Conservation (phyloP, 2,113 vertebrate genomes). For the Asarcornis scutulata region DNA sequence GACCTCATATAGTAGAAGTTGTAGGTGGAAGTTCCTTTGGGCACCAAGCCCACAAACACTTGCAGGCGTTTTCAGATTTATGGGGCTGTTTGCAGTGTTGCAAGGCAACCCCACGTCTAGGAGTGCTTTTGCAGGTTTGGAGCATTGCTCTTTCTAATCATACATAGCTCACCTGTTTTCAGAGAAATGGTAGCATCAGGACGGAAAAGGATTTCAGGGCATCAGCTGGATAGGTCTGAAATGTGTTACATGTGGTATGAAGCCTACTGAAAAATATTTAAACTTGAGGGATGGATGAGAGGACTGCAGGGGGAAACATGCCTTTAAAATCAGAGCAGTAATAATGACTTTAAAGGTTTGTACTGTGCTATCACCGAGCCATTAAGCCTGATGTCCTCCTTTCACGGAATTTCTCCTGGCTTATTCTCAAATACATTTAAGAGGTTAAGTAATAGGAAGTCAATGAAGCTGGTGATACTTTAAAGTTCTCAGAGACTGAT, state of each 20-base stretch:
- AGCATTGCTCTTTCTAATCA: background rate
- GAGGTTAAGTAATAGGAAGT: background rate
- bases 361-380: background rate
- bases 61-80: background rate
- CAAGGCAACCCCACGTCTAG: background rate
- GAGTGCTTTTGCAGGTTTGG: background rate
- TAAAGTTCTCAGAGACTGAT: background rate
- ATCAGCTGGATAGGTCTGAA: background rate
- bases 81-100: background rate
- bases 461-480: constrained; percentile 13
- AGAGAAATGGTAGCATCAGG: background rate
- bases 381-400: constrained; percentile 1
- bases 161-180: background rate
- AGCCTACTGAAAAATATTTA: constrained; percentile 9
- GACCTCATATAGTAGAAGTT: background rate
- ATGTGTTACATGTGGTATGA: background rate
- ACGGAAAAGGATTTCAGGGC: background rate
- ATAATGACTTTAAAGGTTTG: constrained; percentile 4
- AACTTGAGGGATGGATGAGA: background rate
- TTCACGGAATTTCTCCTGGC: background rate
- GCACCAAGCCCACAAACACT: background rate
- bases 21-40: background rate
- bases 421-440: background rate
- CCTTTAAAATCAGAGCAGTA: constrained; percentile 12
- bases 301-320: background rate